phyloP scores from a whole-genome alignment of 2,113 vertebrate genomes.

The Salminus brasiliensis region DNA sequence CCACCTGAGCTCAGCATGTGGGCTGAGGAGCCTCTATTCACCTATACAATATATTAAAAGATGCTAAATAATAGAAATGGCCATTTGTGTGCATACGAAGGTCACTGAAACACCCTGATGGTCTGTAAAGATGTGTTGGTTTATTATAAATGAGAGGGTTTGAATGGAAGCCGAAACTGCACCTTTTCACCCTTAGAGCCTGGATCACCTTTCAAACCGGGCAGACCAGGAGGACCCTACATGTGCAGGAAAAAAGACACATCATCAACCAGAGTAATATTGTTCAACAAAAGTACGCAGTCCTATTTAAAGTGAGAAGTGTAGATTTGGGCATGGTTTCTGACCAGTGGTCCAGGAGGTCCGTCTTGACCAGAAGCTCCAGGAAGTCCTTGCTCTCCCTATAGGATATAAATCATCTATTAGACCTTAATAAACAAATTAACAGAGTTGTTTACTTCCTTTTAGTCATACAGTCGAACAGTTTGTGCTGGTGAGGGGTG shows the following conservation, averaged over 20 bases:
- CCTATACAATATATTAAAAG: not conserved
- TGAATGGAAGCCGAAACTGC: conserved; percentile 50
- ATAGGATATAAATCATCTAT: conserved; percentile 11
- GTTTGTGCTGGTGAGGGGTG: too few species aligned
- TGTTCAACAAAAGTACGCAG: conserved; percentile 13
- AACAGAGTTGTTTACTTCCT: conserved; percentile 53
- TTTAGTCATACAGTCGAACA: too few species aligned
- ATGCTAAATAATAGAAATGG: not conserved
- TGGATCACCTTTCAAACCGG: conserved; percentile 93
- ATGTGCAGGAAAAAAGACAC: conserved; percentile 29
- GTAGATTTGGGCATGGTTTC: conserved; percentile 46
- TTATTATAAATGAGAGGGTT: not conserved
- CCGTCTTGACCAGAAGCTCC: conserved; percentile 92
- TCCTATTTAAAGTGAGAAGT: not conserved
- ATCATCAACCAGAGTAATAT: conserved; percentile 17
- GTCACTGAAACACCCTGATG: not conserved
- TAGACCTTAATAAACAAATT: not conserved
- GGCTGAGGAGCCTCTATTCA: too few species aligned
- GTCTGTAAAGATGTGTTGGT: not conserved
- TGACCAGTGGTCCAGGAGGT: conserved; percentile 92
- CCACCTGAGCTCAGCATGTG: too few species aligned
- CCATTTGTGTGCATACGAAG: not conserved
- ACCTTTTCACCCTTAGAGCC: conserved; percentile 97
- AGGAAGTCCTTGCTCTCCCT: conserved; percentile 97
- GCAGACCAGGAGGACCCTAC: conserved; percentile 94